phyloP scores from a whole-genome alignment of 2,888 invertebrate species.

The Lasioglossum lativentre region DNA sequence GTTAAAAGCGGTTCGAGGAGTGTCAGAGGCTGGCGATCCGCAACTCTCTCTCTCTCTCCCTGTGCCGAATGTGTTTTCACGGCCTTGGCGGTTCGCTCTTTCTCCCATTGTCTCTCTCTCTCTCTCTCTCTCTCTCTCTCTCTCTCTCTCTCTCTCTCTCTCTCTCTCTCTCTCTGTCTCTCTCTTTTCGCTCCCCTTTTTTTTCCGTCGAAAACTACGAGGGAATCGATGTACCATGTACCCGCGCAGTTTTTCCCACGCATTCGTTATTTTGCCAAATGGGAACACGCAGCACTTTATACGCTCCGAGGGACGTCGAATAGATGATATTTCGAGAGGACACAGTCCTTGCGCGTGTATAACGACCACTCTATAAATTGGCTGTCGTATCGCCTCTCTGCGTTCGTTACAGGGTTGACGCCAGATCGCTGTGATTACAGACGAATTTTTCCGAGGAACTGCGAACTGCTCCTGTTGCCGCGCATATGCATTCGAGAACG shows the following conservation, averaged over 20 bases:
- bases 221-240: constrained; percentile 28
- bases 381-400: not conserved
- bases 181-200: not conserved
- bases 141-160: not conserved
- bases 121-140: not conserved
- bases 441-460: not conserved
- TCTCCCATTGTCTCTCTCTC: not conserved
- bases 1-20: constrained; percentile 57
- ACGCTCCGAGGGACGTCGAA: constrained; percentile 22
- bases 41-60: not conserved
- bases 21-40: not conserved
- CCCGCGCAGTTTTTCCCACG: constrained; percentile 23
- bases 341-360: constrained; percentile 3
- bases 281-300: constrained; percentile 25
- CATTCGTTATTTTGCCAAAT: constrained; percentile 48
- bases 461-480: not conserved
- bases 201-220: constrained; percentile 26
- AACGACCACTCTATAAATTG: constrained; percentile 14
- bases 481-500: too few relatives aligned
- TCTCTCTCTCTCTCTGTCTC: not conserved
- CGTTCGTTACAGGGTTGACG: not conserved
- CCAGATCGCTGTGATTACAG: not conserved
- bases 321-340: constrained; percentile 7
- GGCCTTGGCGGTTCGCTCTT: constrained; percentile 10
- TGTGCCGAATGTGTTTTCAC: constrained; percentile 37